Conservation (phyloP, 2,797 vertebrate genomes). For the Enteromius trimaculatus region DNA sequence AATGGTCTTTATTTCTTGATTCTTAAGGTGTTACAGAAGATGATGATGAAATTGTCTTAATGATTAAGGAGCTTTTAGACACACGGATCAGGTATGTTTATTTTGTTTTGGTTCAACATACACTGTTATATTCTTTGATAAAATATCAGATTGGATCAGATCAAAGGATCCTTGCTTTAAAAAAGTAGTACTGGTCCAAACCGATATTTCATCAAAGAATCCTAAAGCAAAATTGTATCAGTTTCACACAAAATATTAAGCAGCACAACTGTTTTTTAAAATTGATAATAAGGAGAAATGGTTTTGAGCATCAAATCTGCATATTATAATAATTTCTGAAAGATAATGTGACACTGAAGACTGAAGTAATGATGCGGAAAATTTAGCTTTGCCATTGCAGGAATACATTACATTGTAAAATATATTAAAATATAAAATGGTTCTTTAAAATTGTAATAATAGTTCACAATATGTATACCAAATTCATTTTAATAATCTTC, state of each 20-base stretch:
- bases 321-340: neutral
- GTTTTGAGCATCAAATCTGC: neutral
- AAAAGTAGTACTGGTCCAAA: neutral
- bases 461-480: neutral
- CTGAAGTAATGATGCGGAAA: neutral
- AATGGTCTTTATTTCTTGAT: neutral
- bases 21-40: slow-evolving; percentile 76
- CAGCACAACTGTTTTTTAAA: neutral
- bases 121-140: neutral
- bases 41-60: slow-evolving; percentile 81
- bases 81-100: slow-evolving; percentile 80
- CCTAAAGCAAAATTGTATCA: neutral
- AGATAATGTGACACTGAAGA: neutral
- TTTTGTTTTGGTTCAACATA: neutral
- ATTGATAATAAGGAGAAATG: neutral
- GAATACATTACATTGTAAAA: neutral
- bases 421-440: neutral
- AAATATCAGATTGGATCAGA: too few species aligned
- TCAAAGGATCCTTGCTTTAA: too few species aligned
- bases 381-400: neutral
- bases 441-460: neutral
- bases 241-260: neutral
- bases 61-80: slow-evolving; percentile 86
- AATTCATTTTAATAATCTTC: too few species aligned
- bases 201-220: neutral